A percentile compares a stretch with the other conserved stretches of the same genome.
phyloP scores from a whole-genome alignment of 2,113 vertebrate species.

The Callocephalon fimbriatum region DNA sequence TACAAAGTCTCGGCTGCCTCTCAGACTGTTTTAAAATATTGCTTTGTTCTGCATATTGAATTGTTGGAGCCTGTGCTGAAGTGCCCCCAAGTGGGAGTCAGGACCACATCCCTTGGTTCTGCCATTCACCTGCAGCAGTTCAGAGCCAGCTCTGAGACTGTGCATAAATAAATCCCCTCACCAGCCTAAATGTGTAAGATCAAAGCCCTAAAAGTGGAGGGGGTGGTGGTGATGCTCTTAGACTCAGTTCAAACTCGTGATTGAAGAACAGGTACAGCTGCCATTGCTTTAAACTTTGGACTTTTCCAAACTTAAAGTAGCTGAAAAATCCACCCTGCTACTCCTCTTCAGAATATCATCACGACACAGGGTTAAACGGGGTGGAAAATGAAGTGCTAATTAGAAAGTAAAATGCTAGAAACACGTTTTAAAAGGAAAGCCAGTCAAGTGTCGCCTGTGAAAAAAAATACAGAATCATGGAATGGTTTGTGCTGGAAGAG shows the following conservation, averaged over 20 bases:
- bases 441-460: background rate
- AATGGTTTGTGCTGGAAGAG: background rate
- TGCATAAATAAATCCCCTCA: background rate
- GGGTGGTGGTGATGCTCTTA: background rate
- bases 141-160: background rate
- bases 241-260: background rate
- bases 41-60: conserved; percentile 3
- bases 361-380: background rate
- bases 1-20: background rate
- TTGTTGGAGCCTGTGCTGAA: background rate
- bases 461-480: background rate
- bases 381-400: background rate
- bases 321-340: background rate
- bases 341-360: background rate
- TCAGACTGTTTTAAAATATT: background rate
- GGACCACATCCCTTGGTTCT: background rate
- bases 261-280: background rate
- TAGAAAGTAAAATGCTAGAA: background rate
- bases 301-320: background rate
- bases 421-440: background rate
- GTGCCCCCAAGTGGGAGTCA: background rate
- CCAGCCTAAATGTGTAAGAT: background rate
- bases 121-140: background rate
- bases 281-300: background rate
- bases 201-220: background rate